Conservation (phyloP, 92 coral and sea anemone genomes). For the Epizoanthus scotinus region DNA sequence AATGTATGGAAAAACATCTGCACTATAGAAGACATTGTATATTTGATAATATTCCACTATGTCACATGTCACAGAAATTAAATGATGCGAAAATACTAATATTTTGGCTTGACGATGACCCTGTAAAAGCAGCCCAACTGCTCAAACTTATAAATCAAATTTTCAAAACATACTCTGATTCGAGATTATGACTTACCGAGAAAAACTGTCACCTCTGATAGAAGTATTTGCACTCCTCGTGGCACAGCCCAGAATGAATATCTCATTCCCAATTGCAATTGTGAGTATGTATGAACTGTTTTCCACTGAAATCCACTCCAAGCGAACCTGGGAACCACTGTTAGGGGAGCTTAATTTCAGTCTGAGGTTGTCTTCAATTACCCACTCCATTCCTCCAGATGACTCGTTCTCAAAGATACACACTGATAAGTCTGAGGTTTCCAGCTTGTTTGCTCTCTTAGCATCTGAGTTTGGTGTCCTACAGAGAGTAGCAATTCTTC, state of each 20-base stretch:
- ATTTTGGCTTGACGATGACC: too few species aligned
- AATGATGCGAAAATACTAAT: too few species aligned
- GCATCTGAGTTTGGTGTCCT: conserved; percentile 35
- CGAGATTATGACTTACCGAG: conserved; percentile 8
- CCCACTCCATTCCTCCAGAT: conserved; percentile 94
- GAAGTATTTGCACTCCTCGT: conserved; percentile 73
- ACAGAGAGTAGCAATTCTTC: conserved; percentile 88
- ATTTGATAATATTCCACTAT: too few species aligned
- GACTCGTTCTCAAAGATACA: conserved; percentile 97
- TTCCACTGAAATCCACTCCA: conserved; percentile 94
- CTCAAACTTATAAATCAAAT: too few species aligned
- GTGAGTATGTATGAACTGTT: conserved; percentile 88
- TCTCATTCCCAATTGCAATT: conserved; percentile 80
- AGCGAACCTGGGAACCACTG: conserved; percentile 77
- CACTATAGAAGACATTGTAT: too few species aligned
- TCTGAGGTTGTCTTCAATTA: conserved; percentile 78
- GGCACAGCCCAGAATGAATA: conserved; percentile 80
- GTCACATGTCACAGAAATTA: too few species aligned
- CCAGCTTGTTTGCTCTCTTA: conserved; percentile 4
- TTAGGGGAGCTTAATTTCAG: conserved; percentile 65
- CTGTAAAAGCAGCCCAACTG: too few species aligned
- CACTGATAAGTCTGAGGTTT: conserved; percentile 65
- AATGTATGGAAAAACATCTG: too few species aligned
- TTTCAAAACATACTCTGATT: not conserved
- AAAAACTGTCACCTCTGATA: conserved; percentile 61